A percentile compares a stretch with the other conserved stretches of the same genome.
Evolutionary conservation across 1,140 invertebrate species (phyloP).

Genomic region (Pseudoatta argentina): DNA sequence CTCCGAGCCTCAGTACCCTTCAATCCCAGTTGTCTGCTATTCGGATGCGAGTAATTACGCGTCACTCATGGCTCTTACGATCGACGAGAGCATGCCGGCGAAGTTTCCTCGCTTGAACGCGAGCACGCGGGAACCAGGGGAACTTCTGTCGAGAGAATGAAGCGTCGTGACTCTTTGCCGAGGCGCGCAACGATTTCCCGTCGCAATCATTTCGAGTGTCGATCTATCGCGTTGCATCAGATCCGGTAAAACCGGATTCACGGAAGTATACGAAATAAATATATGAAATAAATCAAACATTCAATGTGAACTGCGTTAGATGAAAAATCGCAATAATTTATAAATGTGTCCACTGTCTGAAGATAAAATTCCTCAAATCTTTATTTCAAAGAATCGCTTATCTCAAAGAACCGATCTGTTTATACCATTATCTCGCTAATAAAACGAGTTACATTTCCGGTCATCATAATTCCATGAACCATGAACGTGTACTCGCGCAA

Average conservation of each 20-base stretch:
- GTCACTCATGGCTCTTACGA: conserved; percentile 78
- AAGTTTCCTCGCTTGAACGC: conserved; percentile 71
- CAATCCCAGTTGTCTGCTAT: conserved; percentile 78
- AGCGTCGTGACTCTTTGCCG: conserved; percentile 46
- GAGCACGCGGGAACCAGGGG: conserved; percentile 55
- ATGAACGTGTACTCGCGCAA: background rate
- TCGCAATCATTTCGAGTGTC: conserved; percentile 50
- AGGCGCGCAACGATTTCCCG: conserved; percentile 37
- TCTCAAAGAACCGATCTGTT: conserved; percentile 1
- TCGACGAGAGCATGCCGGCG: conserved; percentile 73
- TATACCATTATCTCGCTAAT: conserved; percentile 28
- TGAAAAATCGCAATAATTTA: background rate
- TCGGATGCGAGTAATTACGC: conserved; percentile 78
- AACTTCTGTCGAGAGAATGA: conserved; percentile 69
- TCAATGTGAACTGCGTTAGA: background rate
- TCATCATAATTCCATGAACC: conserved; percentile 1
- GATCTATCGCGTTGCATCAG: conserved; percentile 40
- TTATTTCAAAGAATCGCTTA: background rate
- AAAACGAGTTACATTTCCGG: conserved; percentile 33
- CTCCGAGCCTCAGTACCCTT: conserved; percentile 74
- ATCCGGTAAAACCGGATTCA: background rate
- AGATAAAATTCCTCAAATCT: background rate
- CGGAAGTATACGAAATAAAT: background rate
- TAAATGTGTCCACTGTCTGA: background rate
- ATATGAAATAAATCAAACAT: background rate